phyloP scores from a whole-genome alignment of 2,888 invertebrate species.

The Cotesia congregata region DNA sequence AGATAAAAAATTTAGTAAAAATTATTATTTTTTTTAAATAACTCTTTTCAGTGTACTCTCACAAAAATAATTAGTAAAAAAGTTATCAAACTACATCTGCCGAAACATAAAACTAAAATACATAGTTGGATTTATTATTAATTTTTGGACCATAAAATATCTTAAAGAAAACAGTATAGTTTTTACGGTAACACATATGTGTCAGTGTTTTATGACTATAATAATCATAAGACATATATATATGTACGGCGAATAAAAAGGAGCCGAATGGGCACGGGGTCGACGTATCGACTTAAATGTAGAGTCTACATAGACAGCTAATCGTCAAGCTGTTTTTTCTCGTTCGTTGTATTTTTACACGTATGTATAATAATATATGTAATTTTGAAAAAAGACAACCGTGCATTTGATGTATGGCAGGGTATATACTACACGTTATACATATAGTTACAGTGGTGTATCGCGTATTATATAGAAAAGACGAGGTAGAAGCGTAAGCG shows the following conservation, averaged over 20 bases:
- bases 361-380: not conserved
- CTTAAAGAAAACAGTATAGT: not conserved
- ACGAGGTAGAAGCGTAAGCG: slow-evolving; percentile 18
- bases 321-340: slow-evolving; percentile 3
- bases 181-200: not conserved
- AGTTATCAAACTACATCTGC: too few species aligned
- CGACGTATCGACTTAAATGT: slow-evolving; percentile 14
- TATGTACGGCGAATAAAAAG: not conserved
- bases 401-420: not conserved
- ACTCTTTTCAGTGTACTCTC: too few species aligned
- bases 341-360: not conserved
- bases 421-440: too few species aligned
- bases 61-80: too few species aligned
- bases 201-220: slow-evolving; percentile 2
- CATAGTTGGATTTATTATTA: not conserved
- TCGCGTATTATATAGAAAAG: not conserved
- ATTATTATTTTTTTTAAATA: too few species aligned
- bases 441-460: not conserved
- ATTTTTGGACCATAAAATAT: not conserved
- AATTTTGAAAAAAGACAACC: not conserved
- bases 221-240: not conserved
- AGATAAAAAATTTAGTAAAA: too few species aligned
- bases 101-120: too few species aligned
- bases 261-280: slow-evolving; percentile 17
- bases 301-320: not conserved